Percentiles rank a stretch among this genome's conserved stretches.
phyloP scores from a whole-genome alignment of 2,888 invertebrate species.

The Sthenelais limicola region DNA sequence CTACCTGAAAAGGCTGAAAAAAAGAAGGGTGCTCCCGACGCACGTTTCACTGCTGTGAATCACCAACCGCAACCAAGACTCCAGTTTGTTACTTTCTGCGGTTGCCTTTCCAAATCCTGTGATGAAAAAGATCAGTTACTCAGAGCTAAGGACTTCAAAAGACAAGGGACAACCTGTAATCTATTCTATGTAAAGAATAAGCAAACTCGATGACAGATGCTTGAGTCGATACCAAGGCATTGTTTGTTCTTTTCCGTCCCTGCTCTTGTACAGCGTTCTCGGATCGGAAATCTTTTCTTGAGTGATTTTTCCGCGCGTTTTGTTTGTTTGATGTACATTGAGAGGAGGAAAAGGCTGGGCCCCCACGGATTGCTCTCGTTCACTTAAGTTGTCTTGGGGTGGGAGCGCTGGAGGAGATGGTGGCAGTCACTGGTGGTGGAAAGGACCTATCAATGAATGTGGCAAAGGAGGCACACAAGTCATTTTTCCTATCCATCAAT shows the following conservation, averaged over 20 bases:
- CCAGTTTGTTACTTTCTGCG: too few species aligned
- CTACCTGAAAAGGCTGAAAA: too few species aligned
- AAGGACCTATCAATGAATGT: constrained; percentile 29
- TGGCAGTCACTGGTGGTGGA: not conserved
- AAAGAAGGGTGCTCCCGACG: too few species aligned
- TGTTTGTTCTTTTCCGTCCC: constrained; percentile 1
- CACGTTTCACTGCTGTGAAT: too few species aligned
- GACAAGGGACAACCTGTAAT: too few species aligned
- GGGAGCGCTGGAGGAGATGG: not conserved
- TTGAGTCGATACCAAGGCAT: constrained; percentile 18
- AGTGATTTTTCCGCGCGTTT: constrained; percentile 11
- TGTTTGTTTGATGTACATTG: too few species aligned
- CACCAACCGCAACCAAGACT: too few species aligned
- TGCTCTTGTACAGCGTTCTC: constrained; percentile 4
- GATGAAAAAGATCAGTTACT: too few species aligned
- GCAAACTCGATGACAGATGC: constrained; percentile 27
- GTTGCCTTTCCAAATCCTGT: too few species aligned
- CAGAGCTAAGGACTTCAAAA: too few species aligned
- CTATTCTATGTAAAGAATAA: not conserved
- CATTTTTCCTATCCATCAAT: constrained; percentile 39
- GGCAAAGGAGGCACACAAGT: constrained; percentile 24
- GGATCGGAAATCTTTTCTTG: constrained; percentile 23
- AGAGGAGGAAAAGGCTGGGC: too few species aligned
- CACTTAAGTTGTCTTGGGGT: not conserved
- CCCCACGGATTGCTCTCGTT: not conserved